These are phyloP conservation scores for Alouatta caraya DNA, from an alignment of 2,797 vertebrate species.

Conservation along the genomic window DNA sequence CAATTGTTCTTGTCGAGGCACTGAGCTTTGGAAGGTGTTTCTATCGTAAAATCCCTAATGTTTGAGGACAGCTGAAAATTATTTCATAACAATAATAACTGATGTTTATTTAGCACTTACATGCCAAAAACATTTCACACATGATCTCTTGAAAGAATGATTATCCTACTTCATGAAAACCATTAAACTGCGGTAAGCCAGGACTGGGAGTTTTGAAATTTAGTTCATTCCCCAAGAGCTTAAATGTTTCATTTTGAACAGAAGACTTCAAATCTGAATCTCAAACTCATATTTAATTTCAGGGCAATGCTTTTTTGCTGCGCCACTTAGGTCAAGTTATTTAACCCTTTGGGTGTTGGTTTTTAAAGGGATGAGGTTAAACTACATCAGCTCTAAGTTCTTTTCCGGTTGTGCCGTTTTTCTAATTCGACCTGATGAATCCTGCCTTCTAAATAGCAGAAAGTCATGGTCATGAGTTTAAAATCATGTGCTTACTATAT, in stretches of 20 bases:
- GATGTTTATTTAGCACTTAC: neutral
- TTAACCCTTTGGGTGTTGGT: neutral
- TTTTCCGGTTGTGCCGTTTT: neutral
- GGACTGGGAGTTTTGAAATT: neutral
- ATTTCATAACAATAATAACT: neutral
- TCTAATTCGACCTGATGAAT: neutral
- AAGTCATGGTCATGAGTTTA: neutral
- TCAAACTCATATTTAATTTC: neutral
- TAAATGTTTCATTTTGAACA: constrained; percentile 27
- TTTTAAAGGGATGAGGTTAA: neutral
- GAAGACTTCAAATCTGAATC: neutral
- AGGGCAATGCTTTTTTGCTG: neutral
- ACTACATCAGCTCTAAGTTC: neutral
- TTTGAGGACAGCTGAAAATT: neutral
- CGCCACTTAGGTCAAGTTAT: neutral
- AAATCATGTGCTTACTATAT: neutral
- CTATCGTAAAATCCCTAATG: neutral
- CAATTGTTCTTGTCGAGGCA: neutral
- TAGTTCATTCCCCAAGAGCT: neutral
- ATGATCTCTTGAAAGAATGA: neutral
- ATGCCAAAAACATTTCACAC: neutral
- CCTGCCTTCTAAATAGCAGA: neutral
- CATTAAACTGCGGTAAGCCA: neutral
- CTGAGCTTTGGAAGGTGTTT: neutral
- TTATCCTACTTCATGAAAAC: neutral